Evolutionary conservation across 2,888 invertebrate genomes (phyloP).

Genomic region (Ashinkailepas kermadecensis): DNA sequence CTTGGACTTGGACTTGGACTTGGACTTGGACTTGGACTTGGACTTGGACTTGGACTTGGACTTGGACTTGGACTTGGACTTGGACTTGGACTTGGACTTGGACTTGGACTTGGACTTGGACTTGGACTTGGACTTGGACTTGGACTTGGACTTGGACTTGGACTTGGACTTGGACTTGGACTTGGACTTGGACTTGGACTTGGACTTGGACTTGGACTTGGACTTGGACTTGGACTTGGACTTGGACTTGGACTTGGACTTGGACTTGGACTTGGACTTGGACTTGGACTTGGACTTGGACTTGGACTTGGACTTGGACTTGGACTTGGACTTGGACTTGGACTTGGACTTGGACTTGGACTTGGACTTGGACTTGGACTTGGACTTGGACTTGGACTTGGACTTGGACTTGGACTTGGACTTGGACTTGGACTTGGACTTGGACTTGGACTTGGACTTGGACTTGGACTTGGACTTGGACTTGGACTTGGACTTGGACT

Average conservation of each 20-base stretch:
- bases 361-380: slow-evolving; percentile 14
- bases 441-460: slow-evolving; percentile 14
- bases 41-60: slow-evolving; percentile 14
- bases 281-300: slow-evolving; percentile 14
- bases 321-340: slow-evolving; percentile 14
- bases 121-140: slow-evolving; percentile 14
- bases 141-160: slow-evolving; percentile 14
- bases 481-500: slow-evolving; percentile 14
- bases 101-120: slow-evolving; percentile 14
- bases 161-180: slow-evolving; percentile 14
- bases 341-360: slow-evolving; percentile 14
- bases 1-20: slow-evolving; percentile 14
- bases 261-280: slow-evolving; percentile 14
- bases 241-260: slow-evolving; percentile 14
- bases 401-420: slow-evolving; percentile 14
- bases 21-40: slow-evolving; percentile 14
- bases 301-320: slow-evolving; percentile 14
- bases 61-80: slow-evolving; percentile 14
- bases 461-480: slow-evolving; percentile 14
- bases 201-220: slow-evolving; percentile 14
- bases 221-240: slow-evolving; percentile 14
- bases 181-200: slow-evolving; percentile 14
- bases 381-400: slow-evolving; percentile 14
- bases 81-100: slow-evolving; percentile 14
- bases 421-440: slow-evolving; percentile 14